Conservation (phyloP, 2,888 invertebrate genomes). For the Gisinianus flammeolus region DNA sequence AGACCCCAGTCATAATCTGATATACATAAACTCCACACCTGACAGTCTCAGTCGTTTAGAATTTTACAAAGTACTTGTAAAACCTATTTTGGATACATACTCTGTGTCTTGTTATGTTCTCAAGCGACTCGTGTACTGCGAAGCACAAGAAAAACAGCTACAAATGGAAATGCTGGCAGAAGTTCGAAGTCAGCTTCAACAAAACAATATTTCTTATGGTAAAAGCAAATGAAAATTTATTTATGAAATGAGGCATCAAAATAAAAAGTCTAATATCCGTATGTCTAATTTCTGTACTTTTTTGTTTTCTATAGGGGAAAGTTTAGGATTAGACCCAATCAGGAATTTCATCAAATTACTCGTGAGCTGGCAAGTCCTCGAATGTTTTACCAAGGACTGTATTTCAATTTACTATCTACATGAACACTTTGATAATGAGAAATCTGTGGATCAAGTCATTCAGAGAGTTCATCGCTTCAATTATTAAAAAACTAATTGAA, state of each 20-base stretch:
- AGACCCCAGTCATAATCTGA: not conserved
- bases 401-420: conserved; percentile 64
- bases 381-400: conserved; percentile 63
- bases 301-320: conserved; percentile 73
- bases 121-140: conserved; percentile 66
- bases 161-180: conserved; percentile 71
- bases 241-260: not conserved
- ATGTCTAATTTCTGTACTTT: conserved; percentile 47
- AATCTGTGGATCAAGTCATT: conserved; percentile 48
- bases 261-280: not conserved
- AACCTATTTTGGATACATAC: conserved; percentile 79
- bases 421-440: conserved; percentile 62
- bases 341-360: conserved; percentile 82
- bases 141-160: conserved; percentile 72
- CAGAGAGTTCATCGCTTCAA: conserved; percentile 51
- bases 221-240: conserved; percentile 58
- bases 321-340: conserved; percentile 83
- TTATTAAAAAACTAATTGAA: conserved; percentile 35
- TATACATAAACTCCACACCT: conserved; percentile 9
- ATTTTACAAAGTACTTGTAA: conserved; percentile 63
- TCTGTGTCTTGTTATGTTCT: conserved; percentile 70
- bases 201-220: conserved; percentile 71
- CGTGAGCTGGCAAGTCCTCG: conserved; percentile 80
- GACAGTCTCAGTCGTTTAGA: conserved; percentile 19
- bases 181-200: conserved; percentile 70